Evolutionary conservation across 2,797 vertebrate genomes (phyloP).

Genomic region (Premnoplex brunnescens): DNA sequence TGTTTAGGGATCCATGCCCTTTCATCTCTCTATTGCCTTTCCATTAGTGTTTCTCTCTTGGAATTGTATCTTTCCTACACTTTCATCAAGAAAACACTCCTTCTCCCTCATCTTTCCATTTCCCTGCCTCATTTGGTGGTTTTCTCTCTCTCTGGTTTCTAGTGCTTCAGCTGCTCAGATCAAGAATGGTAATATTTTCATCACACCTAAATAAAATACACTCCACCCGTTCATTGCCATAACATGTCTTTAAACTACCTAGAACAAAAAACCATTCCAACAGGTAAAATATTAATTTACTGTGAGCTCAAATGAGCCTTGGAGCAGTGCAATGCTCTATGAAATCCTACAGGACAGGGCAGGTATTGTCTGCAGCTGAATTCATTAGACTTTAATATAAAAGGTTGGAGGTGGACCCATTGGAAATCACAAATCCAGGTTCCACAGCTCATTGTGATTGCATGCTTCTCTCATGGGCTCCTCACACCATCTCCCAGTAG

Average conservation of each 20-base stretch:
- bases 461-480: background rate
- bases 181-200: background rate
- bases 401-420: background rate
- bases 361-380: slow-evolving; percentile 12
- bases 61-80: background rate
- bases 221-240: slow-evolving; percentile 9
- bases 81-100: background rate
- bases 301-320: slow-evolving; percentile 15
- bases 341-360: background rate
- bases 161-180: slow-evolving; percentile 27
- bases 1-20: background rate
- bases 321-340: background rate
- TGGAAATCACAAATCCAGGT: background rate
- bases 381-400: background rate
- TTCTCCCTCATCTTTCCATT: background rate
- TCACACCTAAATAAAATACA: slow-evolving; percentile 28
- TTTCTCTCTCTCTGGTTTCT: background rate
- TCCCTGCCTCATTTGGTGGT: background rate
- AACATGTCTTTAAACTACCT: slow-evolving; percentile 42
- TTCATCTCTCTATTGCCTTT: background rate
- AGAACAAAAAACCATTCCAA: slow-evolving; percentile 17
- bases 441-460: background rate
- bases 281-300: slow-evolving; percentile 39
- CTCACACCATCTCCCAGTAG: background rate
- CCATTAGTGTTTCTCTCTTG: background rate